Evolutionary conservation across 2,113 vertebrate genomes (phyloP), one percentile per base, ranked within the genome.

Genomic region (Nycticorax nycticorax): DNA sequence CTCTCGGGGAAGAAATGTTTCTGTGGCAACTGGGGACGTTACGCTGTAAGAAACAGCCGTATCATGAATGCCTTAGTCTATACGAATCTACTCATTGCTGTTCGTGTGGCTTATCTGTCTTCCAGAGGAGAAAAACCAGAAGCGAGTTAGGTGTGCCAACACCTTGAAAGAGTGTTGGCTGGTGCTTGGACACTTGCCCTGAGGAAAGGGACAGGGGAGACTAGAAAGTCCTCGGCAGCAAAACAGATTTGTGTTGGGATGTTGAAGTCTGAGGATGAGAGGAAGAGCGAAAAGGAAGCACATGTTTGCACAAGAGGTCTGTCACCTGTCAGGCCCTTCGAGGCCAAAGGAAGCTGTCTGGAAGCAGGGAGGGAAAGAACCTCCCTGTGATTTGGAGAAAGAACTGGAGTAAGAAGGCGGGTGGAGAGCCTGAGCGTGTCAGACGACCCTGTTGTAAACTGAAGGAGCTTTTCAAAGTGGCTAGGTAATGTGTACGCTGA

Each of bases 121-220:
- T 78, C 27, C 52, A 33, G 64, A 85, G 53, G 57, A 84, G 43
- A 71, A 75, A 93, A 82, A 8, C 0, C 8, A 63, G 32, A 28
- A 47, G 30, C 16, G 85, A 60, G 15, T 73, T 55, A 50, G 52
- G 68, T 92, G 79, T 93, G 59, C 64, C 88, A 93, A 73, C 53
- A 73, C 52, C 69, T 73, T 67, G 23, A 52, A 39, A 76, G 72
- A 52, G 14, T 57, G 80, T 93, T 86, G 67, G 47, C 53, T 53
- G 16, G 21, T 62, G 66, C 62, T 73, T 77, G 57, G 63, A 88
- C 35, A 60, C 35, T 68, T 77, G 45, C 35, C 75, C 71, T 66
- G 39, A 90, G 57, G 67, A 53, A 39, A 73, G 57, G 39, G 62
- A 64, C 35, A 19, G 48, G 37, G 64, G 26, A 86, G 13, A n/a